phyloP scores from a whole-genome alignment of 2,797 vertebrate genomes.

The Rhyacichthys aspro region DNA sequence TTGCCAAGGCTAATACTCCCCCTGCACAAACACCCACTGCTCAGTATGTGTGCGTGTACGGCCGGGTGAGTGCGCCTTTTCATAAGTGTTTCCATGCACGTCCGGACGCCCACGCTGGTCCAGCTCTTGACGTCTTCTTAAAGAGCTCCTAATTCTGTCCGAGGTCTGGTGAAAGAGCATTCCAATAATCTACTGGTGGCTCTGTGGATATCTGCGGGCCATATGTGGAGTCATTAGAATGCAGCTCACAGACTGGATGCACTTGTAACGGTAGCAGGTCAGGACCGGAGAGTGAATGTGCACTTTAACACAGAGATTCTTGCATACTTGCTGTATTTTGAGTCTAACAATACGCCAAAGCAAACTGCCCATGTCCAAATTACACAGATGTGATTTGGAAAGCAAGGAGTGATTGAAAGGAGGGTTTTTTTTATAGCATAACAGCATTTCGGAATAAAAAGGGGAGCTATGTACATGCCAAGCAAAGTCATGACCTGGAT shows the following conservation, averaged over 20 bases:
- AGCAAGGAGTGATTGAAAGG: too few species aligned
- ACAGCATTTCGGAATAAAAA: too few species aligned
- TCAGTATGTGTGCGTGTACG: slow-evolving; percentile 2
- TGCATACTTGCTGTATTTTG: too few species aligned
- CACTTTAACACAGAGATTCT: too few species aligned
- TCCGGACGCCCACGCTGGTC: slow-evolving; percentile 24
- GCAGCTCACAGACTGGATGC: neutral
- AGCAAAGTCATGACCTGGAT: too few species aligned
- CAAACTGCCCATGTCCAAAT: too few species aligned
- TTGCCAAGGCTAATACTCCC: slow-evolving; percentile 65
- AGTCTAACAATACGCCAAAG: too few species aligned
- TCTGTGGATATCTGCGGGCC: slow-evolving; percentile 17
- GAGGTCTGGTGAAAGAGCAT: neutral
- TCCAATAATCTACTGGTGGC: slow-evolving; percentile 15
- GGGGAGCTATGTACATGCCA: too few species aligned
- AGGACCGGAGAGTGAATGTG: too few species aligned
- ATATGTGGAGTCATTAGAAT: slow-evolving; percentile 5
- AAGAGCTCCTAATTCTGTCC: neutral
- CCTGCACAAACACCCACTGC: slow-evolving; percentile 51
- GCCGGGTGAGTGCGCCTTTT: slow-evolving; percentile 12
- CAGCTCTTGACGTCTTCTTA: slow-evolving; percentile 2
- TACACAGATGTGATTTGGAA: too few species aligned
- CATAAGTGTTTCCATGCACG: slow-evolving; percentile 30
- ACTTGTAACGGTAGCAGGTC: slow-evolving; percentile 5
- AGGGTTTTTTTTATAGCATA: too few species aligned